phyloP scores from a whole-genome alignment of 2,113 vertebrate genomes.

The Microcebus tavaratra region DNA sequence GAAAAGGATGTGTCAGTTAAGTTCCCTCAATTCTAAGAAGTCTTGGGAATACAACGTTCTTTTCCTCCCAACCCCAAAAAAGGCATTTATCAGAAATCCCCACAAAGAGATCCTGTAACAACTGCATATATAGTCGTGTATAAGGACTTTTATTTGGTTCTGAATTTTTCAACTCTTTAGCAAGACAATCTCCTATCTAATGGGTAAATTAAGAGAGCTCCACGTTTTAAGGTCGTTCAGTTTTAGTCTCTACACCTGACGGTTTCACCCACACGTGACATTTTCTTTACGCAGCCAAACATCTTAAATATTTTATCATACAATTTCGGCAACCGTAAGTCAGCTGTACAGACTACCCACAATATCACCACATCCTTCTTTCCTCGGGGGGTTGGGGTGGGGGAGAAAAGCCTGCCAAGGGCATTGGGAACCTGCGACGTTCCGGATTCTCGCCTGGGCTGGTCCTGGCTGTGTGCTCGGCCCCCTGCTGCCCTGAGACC shows the following conservation, averaged over 20 bases:
- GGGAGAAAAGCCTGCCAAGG: not conserved
- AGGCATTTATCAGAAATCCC: accelerated
- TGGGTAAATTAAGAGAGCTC: accelerated
- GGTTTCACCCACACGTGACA: not conserved
- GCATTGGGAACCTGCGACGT: accelerated
- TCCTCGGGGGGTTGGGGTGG: not conserved
- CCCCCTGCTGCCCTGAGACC: slow-evolving; percentile 60
- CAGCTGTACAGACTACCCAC: accelerated
- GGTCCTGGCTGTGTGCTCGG: not conserved
- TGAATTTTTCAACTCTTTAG: not conserved
- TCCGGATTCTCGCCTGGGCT: not conserved
- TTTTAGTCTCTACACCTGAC: accelerated
- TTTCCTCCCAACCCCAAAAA: not conserved
- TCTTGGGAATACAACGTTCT: not conserved
- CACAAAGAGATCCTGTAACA: not conserved
- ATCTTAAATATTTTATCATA: accelerated
- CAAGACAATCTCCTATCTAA: not conserved
- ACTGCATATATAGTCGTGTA: not conserved
- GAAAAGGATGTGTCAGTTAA: not conserved
- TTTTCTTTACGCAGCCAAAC: accelerated
- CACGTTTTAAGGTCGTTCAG: not conserved
- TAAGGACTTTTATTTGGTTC: not conserved
- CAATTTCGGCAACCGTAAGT: not conserved
- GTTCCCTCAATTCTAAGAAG: not conserved
- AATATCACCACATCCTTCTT: accelerated